Evolutionary conservation across 2,113 vertebrate species (phyloP).

Genomic region (Prolemur simus): DNA sequence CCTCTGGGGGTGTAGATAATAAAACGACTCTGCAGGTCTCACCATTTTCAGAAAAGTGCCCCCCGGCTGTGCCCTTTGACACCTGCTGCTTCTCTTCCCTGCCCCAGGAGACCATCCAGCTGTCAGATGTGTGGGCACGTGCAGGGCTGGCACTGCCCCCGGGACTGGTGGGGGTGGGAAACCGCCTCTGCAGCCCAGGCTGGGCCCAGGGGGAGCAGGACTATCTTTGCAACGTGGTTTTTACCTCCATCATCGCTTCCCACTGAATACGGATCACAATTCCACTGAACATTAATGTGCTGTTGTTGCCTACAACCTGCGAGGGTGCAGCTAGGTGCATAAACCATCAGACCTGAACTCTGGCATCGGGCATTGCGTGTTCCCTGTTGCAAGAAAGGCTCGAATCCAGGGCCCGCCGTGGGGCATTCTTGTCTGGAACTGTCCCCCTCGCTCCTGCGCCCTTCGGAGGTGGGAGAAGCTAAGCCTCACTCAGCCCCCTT

Average conservation of each 20-base stretch:
- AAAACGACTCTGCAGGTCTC: background rate
- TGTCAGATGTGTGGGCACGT: background rate
- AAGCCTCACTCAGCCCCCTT: background rate
- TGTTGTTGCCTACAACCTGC: background rate
- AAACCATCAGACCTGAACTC: background rate
- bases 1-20: background rate
- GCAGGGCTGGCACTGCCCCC: rapidly evolving
- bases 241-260: background rate
- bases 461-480: background rate
- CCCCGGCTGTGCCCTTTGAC: background rate
- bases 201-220: rapidly evolving
- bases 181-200: rapidly evolving
- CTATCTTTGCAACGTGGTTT: background rate
- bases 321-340: background rate
- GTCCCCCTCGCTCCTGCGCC: background rate
- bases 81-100: background rate
- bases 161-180: background rate
- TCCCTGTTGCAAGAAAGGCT: background rate
- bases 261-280: background rate
- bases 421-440: too few relatives aligned
- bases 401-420: rapidly evolving
- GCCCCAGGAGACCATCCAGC: background rate
- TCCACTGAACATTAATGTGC: background rate
- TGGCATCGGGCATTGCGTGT: rapidly evolving
- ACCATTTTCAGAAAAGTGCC: background rate